These are phyloP conservation scores for Nephila pilipes DNA, from an alignment of 1,140 invertebrate genomes.

Conservation along the genomic window DNA sequence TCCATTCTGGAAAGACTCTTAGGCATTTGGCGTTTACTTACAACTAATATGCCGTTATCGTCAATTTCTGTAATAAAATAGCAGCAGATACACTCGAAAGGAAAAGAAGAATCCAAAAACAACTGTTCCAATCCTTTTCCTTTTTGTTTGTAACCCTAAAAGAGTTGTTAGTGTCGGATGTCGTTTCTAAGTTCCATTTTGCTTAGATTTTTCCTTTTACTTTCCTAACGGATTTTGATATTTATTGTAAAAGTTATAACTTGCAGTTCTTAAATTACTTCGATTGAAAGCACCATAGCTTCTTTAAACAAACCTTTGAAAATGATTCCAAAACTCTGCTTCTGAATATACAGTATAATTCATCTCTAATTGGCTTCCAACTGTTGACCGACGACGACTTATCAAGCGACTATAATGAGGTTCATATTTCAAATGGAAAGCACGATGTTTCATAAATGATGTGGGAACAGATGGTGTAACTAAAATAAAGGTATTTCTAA, in stretches of 20 bases:
- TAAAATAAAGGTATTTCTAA: slow-evolving; percentile 36
- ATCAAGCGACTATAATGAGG: slow-evolving; percentile 39
- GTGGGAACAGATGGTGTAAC: slow-evolving; percentile 42
- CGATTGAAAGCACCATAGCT: neutral
- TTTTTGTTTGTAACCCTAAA: neutral
- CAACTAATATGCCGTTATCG: too few relatives aligned
- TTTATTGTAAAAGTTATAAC: neutral
- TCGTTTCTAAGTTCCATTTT: neutral
- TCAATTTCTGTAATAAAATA: too few relatives aligned
- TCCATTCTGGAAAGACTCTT: too few relatives aligned
- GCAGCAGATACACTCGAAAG: too few relatives aligned
- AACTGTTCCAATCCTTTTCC: neutral
- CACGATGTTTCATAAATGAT: slow-evolving; percentile 37
- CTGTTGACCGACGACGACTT: slow-evolving; percentile 28
- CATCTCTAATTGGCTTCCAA: slow-evolving; percentile 10
- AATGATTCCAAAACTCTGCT: neutral
- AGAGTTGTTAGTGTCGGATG: neutral
- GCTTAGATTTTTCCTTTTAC: neutral
- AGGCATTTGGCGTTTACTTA: too few relatives aligned
- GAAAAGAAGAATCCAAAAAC: too few relatives aligned
- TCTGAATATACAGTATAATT: slow-evolving; percentile 32
- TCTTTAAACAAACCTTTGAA: slow-evolving; percentile 9
- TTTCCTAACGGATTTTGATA: neutral
- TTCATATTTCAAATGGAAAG: slow-evolving; percentile 34
- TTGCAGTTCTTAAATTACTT: slow-evolving; percentile 12